phyloP scores from a whole-genome alignment of 2,888 invertebrate genomes.

The Acleris cristana region DNA sequence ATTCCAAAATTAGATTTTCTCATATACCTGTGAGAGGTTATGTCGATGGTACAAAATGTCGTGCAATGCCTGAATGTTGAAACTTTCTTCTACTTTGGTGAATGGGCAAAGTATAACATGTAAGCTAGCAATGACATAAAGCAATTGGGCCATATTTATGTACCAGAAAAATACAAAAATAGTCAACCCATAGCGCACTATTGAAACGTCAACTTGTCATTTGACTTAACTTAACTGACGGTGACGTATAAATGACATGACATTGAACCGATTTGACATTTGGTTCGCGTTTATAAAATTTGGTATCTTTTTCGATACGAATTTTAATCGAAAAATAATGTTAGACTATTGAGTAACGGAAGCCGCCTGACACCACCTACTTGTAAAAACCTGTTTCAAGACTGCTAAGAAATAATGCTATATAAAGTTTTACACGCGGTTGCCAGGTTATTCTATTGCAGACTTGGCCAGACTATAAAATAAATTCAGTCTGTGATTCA shows the following conservation, averaged over 20 bases:
- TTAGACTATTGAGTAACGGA: no score
- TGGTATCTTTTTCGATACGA: no score
- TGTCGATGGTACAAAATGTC: conserved; percentile 95
- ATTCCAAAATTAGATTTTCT: conserved; percentile 78
- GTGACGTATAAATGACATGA: neutral
- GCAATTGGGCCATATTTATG: conserved; percentile 87
- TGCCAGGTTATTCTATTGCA: no score
- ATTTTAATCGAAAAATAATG: no score
- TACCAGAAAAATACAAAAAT: conserved; percentile 45
- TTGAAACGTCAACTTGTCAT: conserved; percentile 29
- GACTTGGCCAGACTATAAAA: no score
- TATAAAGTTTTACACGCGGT: no score
- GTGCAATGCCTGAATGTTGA: conserved; percentile 99
- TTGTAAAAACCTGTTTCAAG: no score
- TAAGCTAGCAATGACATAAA: conserved; percentile 89
- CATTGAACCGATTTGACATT: conserved; percentile 4
- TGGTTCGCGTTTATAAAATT: conserved; percentile 4
- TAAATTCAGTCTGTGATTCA: no score
- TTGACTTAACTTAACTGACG: neutral
- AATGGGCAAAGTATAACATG: conserved; percentile 95
- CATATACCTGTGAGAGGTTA: conserved; percentile 91
- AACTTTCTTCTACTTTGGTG: conserved; percentile 99
- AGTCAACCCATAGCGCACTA: conserved; percentile 60
- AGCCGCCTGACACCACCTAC: no score
- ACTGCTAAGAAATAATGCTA: no score